Evolutionary conservation across 2,888 invertebrate species (phyloP), one percentile per base, ranked within the genome.

Genomic region (Melolontha melolontha): DNA sequence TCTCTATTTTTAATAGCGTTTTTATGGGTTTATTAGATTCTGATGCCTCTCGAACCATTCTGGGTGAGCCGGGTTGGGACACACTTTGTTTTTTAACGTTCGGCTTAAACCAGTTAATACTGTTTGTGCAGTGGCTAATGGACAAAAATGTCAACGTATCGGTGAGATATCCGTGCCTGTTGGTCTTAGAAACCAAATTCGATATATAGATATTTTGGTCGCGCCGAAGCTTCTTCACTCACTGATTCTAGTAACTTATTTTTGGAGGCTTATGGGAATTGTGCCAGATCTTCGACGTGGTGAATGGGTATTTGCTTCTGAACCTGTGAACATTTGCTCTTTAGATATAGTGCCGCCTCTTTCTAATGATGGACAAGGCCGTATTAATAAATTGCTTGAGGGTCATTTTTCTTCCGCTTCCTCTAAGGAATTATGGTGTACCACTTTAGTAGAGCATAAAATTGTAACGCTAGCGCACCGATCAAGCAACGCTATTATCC

Each of bases 401-500:
- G 29, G 29, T 29, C 29, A 29, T 29, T 4, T n/a, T n/a, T n/a
- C n/a, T n/a, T n/a, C n/a, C n/a, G n/a, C n/a, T n/a, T n/a, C n/a
- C n/a, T n/a, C n/a, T n/a, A n/a, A n/a, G 6, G 29, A 29, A 5
- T 29, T 29, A 6, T 69, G 70, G 2, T 67, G 69, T 17, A 65
- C 72, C 12, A 49, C 17, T 22, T 27, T 59, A 10, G 66, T 66
- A 2, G 62, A 67, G 41, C 64, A 71, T 42, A n/a, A 6, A 12
- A 70, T 70, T n/a, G 34, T 34, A 1, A 62, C 66, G 52, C 47
- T 64, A 47, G 64, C 6, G 40, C 65, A 0, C 72, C 75, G 5
- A 74, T 75, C 7, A 76, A 74, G 34, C 73, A 75, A 29, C 63
- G 75, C 6, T 73, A 75, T 27, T 77, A 76, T 57, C n/a, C n/a